Evolutionary conservation across 2,113 vertebrate genomes (phyloP).

Genomic region (Actenoides hombroni): DNA sequence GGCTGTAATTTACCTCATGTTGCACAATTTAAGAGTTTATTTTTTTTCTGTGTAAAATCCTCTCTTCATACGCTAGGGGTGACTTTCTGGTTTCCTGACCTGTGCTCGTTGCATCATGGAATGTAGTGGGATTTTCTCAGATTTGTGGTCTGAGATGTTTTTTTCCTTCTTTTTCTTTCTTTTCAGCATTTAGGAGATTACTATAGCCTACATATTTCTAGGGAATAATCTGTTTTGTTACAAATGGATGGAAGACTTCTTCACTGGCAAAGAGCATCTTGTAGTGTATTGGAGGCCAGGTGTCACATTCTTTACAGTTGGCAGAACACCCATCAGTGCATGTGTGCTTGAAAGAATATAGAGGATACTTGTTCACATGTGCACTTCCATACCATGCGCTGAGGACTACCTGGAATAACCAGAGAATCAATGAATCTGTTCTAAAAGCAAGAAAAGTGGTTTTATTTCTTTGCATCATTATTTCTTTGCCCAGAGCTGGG

Average conservation of each 20-base stretch:
- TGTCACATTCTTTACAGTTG: not conserved
- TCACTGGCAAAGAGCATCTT: not conserved
- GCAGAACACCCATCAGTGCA: not conserved
- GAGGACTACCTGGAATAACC: not conserved
- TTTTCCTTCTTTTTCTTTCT: not conserved
- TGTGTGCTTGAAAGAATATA: not conserved
- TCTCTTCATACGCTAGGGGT: not conserved
- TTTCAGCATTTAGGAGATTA: not conserved
- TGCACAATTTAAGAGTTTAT: not conserved
- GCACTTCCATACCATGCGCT: not conserved
- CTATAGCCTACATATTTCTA: not conserved
- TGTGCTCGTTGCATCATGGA: not conserved
- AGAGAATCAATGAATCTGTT: not conserved
- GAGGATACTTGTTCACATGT: not conserved
- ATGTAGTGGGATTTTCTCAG: not conserved
- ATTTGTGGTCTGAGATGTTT: fast-evolving
- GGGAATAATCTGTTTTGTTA: not conserved
- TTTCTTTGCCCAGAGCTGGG: no score
- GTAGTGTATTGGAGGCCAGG: not conserved
- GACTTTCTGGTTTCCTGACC: not conserved
- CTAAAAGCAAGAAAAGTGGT: not conserved
- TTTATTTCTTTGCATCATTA: not conserved
- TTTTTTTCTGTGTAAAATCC: not conserved
- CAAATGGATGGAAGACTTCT: not conserved
- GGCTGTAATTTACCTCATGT: not conserved